A percentile compares a stretch with the other conserved stretches of the same genome.
phyloP scores from a whole-genome alignment of 2,888 invertebrate genomes.

The Drosophila kokeensis region DNA sequence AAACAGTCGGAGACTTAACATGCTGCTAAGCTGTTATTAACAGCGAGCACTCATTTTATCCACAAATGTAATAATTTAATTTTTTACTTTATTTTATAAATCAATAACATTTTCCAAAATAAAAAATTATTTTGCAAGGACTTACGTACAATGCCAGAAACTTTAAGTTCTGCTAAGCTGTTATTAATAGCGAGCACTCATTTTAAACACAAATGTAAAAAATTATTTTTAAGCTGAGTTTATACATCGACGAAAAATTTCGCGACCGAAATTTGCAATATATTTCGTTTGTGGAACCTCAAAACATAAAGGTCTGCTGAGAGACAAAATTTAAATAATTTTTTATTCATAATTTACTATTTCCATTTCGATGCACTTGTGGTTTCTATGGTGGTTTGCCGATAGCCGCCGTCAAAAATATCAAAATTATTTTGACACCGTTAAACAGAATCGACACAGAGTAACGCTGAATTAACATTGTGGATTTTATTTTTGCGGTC shows the following conservation, averaged over 20 bases:
- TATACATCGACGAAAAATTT: background rate
- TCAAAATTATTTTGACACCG: background rate
- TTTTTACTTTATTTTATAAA: background rate
- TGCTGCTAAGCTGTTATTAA: background rate
- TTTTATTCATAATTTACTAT: background rate
- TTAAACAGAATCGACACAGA: background rate
- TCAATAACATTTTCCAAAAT: background rate
- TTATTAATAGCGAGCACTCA: background rate
- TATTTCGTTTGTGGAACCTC: background rate
- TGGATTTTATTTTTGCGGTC: background rate
- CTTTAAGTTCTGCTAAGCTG: background rate
- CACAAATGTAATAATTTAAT: background rate
- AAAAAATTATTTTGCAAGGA: background rate
- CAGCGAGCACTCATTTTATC: background rate
- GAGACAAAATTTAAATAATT: background rate
- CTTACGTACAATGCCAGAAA: background rate
- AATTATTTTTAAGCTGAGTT: background rate
- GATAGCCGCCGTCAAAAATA: background rate
- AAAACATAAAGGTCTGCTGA: background rate
- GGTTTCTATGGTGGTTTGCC: background rate
- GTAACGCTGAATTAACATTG: background rate
- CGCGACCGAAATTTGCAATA: background rate
- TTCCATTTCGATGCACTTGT: background rate
- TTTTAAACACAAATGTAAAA: background rate
- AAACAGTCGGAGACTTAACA: background rate